Evolutionary conservation across 2,113 vertebrate species (phyloP).

Genomic region (Sardina pilchardus): DNA sequence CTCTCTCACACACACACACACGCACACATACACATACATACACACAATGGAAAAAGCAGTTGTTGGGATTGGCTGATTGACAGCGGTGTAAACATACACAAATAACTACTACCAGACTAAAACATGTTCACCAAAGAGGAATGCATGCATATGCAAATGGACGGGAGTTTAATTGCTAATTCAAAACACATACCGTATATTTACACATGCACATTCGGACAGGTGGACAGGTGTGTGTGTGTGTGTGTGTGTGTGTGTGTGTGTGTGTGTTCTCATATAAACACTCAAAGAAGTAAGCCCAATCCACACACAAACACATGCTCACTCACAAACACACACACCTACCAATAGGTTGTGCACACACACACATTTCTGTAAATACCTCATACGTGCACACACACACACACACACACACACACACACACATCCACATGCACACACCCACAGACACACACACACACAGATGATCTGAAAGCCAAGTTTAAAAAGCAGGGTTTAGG

Average conservation of each 20-base stretch:
- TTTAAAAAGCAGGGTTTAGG: neutral
- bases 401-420: neutral
- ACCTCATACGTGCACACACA: neutral
- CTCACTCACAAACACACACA: neutral
- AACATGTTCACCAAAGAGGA: neutral
- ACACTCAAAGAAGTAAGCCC: neutral
- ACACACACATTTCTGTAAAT: neutral
- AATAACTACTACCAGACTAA: neutral
- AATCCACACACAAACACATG: neutral
- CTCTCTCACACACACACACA: neutral
- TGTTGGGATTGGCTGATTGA: neutral
- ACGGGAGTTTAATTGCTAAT: neutral
- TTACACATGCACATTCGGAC: neutral
- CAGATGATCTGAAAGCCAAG: neutral
- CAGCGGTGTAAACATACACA: neutral
- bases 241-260: no score
- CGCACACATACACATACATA: neutral
- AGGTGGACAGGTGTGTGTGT: neutral
- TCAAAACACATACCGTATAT: neutral
- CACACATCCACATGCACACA: neutral
- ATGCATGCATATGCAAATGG: neutral
- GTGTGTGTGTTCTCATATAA: neutral
- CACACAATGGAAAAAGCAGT: neutral
- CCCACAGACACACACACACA: neutral
- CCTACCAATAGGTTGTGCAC: neutral